phyloP scores from a whole-genome alignment of 2,888 invertebrate genomes.

The Galeruca laticollis region DNA sequence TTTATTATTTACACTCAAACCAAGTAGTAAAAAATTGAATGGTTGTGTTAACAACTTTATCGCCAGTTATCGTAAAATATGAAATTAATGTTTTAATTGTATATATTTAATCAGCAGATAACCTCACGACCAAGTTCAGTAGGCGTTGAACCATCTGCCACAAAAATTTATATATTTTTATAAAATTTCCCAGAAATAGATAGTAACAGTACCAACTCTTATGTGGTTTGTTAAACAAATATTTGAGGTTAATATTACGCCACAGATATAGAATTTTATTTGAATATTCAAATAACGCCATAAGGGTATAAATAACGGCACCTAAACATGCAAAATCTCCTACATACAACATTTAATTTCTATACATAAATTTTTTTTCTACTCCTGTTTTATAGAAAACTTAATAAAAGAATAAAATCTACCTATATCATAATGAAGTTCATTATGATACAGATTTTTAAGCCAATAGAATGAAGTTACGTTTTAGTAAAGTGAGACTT shows the following conservation, averaged over 20 bases:
- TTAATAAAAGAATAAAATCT: too few relatives aligned
- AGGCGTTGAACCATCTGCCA: background rate
- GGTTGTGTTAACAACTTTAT: background rate
- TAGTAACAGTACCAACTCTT: background rate
- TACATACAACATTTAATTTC: background rate
- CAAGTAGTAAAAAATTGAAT: background rate
- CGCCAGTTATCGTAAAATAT: background rate
- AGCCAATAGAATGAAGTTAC: too few relatives aligned
- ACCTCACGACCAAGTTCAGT: background rate
- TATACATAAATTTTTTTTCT: too few relatives aligned
- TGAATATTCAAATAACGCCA: background rate
- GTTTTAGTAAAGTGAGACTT: too few relatives aligned
- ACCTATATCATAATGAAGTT: too few relatives aligned
- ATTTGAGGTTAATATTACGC: constrained; percentile 12
- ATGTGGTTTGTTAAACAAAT: constrained; percentile 10
- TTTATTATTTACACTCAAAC: background rate
- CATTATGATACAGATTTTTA: too few relatives aligned
- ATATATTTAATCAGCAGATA: background rate
- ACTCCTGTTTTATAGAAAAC: too few relatives aligned
- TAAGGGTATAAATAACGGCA: background rate
- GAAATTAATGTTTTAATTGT: background rate
- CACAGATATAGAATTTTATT: background rate
- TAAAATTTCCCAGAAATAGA: too few relatives aligned
- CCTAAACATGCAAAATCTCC: background rate
- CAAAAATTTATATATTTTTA: too few relatives aligned